A percentile compares a stretch with the other conserved stretches of the same genome.
Evolutionary conservation across 2,888 invertebrate genomes (phyloP).

Genomic region (Pseudococcus jackbeardsleyi): DNA sequence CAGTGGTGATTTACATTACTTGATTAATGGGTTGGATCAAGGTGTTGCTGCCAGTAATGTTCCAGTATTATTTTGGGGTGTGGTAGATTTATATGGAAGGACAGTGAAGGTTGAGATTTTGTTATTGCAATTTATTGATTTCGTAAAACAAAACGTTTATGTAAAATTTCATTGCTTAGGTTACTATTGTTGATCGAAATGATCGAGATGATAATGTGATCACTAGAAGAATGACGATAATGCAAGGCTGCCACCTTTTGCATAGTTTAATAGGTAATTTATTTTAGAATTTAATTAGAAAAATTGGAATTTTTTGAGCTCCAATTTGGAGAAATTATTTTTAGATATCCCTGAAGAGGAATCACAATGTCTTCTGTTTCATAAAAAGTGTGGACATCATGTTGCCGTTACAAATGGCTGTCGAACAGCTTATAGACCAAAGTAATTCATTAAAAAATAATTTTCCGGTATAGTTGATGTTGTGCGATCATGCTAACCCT

Average conservation of each 20-base stretch:
- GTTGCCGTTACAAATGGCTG: slow-evolving; percentile 92
- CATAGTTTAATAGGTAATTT: slow-evolving; percentile 69
- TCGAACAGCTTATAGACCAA: slow-evolving; percentile 91
- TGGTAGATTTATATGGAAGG: slow-evolving; percentile 95
- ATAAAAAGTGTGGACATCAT: slow-evolving; percentile 91
- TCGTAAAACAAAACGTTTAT: background rate
- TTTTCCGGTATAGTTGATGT: background rate
- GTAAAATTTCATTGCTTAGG: slow-evolving; percentile 70
- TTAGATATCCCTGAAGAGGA: slow-evolving; percentile 68
- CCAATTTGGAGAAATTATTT: slow-evolving; percentile 3
- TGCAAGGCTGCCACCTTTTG: slow-evolving; percentile 72
- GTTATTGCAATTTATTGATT: background rate
- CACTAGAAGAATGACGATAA: slow-evolving; percentile 76
- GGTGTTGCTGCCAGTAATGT: slow-evolving; percentile 90
- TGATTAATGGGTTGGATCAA: slow-evolving; percentile 93
- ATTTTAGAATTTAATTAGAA: background rate
- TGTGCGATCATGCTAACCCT: background rate
- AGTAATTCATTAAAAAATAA: slow-evolving; percentile 74
- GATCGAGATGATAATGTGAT: slow-evolving; percentile 83
- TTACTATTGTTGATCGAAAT: slow-evolving; percentile 88
- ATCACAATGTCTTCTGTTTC: slow-evolving; percentile 86
- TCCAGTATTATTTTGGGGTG: slow-evolving; percentile 89
- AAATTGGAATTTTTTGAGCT: slow-evolving; percentile 11
- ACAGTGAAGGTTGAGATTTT: slow-evolving; percentile 79
- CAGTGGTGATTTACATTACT: slow-evolving; percentile 90